These are phyloP conservation scores for Trochalopteron elliotii DNA, from an alignment of 2,113 vertebrate species.

Conservation along the genomic window DNA sequence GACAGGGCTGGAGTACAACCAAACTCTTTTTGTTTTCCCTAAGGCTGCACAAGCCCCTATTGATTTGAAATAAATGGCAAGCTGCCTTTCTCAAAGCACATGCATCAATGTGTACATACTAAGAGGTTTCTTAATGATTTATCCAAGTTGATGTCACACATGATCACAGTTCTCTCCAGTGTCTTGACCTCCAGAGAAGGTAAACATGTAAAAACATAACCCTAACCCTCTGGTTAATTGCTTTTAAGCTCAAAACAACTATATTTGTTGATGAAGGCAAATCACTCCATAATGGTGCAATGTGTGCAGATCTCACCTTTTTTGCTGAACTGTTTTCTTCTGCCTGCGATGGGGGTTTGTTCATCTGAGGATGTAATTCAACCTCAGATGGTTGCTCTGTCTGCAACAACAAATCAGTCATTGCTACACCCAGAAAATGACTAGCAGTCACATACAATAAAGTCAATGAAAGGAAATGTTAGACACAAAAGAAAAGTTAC, in stretches of 20 bases:
- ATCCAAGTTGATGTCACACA: background rate
- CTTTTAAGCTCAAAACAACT: background rate
- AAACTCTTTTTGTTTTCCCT: background rate
- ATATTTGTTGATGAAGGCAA: background rate
- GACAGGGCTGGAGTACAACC: background rate
- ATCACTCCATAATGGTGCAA: background rate
- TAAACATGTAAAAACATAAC: slow-evolving; percentile 14
- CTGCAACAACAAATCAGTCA: slow-evolving; percentile 75
- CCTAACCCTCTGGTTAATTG: background rate
- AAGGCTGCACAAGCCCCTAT: background rate
- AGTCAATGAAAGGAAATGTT: slow-evolving; percentile 21
- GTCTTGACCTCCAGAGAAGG: slow-evolving; percentile 33
- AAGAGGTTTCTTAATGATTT: slow-evolving; percentile 42
- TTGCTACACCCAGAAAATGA: slow-evolving; percentile 23
- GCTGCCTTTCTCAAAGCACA: background rate
- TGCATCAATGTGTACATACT: background rate
- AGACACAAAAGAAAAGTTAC: slow-evolving; percentile 36
- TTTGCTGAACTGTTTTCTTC: slow-evolving; percentile 80
- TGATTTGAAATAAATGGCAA: slow-evolving; percentile 28
- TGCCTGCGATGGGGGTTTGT: slow-evolving; percentile 65
- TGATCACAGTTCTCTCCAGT: background rate
- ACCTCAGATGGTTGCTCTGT: slow-evolving; percentile 76
- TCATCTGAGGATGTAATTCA: slow-evolving; percentile 72
- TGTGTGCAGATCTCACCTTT: slow-evolving; percentile 75
- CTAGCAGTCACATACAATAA: slow-evolving; percentile 32